Conservation (phyloP, 2,113 vertebrate species). For the Clinocottus analis region DNA sequence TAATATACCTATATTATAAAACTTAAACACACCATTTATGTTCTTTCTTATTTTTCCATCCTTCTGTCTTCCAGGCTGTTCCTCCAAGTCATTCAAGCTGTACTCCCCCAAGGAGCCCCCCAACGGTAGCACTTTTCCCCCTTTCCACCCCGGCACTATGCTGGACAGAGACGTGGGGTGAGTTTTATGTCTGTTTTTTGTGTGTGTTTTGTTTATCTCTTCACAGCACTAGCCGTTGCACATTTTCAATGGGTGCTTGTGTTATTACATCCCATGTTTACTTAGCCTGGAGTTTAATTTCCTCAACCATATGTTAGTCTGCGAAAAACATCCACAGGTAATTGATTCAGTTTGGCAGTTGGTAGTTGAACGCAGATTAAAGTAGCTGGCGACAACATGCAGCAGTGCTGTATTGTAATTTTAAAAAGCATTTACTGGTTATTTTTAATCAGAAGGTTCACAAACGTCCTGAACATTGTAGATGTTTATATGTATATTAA, state of each 20-base stretch:
- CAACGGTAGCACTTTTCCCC: constrained; percentile 99
- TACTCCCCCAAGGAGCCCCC: constrained; percentile 99
- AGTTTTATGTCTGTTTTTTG: constrained; percentile 63
- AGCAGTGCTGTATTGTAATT: neutral
- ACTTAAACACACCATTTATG: neutral
- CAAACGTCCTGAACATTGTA: neutral
- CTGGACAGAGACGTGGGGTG: constrained; percentile 98
- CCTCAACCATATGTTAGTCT: neutral
- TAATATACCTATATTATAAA: neutral
- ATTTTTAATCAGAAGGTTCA: neutral
- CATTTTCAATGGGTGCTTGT: neutral
- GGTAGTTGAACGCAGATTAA: neutral
- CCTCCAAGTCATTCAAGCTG: constrained; percentile 99
- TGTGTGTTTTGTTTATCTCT: constrained; percentile 34
- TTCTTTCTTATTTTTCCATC: neutral
- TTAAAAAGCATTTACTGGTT: neutral
- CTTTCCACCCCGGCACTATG: constrained; percentile 99
- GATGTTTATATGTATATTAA: neutral
- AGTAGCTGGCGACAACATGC: neutral
- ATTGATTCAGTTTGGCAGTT: neutral
- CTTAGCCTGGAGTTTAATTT: neutral
- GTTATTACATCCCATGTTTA: constrained; percentile 4
- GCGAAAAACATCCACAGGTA: neutral
- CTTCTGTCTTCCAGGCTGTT: constrained; percentile 88
- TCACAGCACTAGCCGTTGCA: neutral